Conservation (phyloP, 2,113 vertebrate species). For the Aldabrachelys gigantea region DNA sequence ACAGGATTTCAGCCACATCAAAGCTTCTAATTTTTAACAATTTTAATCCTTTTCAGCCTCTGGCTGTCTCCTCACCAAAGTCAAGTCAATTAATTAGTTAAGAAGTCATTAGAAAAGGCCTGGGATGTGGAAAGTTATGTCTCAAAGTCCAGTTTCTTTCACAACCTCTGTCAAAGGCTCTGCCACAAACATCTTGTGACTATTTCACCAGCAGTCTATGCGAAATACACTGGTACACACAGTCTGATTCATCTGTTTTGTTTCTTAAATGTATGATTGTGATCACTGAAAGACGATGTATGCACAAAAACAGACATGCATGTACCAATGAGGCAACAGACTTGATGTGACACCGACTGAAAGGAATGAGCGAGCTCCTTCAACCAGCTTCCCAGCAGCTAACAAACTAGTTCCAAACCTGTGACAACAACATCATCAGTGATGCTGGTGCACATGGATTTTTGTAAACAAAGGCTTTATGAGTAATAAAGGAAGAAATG, state of each 20-base stretch:
- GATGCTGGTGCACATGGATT: not conserved
- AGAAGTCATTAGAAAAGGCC: conserved; percentile 75
- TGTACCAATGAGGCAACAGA: not conserved
- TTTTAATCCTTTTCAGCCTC: conserved; percentile 76
- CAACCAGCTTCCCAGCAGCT: not conserved
- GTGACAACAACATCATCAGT: rapidly evolving
- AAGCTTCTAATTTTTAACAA: conserved; percentile 66
- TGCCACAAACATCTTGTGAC: not conserved
- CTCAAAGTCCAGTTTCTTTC: conserved; percentile 54
- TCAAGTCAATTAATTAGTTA: conserved; percentile 77
- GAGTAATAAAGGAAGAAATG: not conserved
- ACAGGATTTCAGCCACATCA: conserved; percentile 76
- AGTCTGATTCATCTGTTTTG: conserved; percentile 22
- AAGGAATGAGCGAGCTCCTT: not conserved
- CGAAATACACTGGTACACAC: not conserved
- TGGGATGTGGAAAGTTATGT: conserved; percentile 53
- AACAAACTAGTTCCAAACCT: not conserved
- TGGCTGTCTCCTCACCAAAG: conserved; percentile 61
- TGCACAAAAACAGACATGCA: not conserved
- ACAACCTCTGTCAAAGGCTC: not conserved
- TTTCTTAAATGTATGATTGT: not conserved
- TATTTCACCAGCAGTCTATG: conserved; percentile 14
- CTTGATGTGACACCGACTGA: rapidly evolving
- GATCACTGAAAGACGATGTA: not conserved
- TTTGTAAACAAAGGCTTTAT: not conserved